Conservation (phyloP, 2,797 vertebrate species). For the Prionace glauca region DNA sequence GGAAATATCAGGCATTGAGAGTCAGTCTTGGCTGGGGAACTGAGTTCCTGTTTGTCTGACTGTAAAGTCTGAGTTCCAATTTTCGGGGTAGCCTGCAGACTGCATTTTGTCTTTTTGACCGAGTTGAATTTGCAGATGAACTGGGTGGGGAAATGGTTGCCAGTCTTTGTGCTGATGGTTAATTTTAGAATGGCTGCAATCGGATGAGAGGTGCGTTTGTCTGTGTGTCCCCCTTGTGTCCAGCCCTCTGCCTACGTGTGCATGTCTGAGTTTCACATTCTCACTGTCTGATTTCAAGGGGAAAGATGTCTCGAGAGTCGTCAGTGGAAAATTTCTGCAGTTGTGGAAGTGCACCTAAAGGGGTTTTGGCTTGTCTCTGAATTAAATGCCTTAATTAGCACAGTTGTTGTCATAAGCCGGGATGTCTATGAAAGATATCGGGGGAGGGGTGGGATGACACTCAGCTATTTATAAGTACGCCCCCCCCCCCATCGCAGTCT, state of each 20-base stretch:
- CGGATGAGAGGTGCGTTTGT: neutral
- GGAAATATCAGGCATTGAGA: neutral
- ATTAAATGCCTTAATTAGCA: neutral
- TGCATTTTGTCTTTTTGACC: neutral
- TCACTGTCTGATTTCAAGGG: neutral
- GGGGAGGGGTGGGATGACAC: neutral
- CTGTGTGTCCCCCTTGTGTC: neutral
- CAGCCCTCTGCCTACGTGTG: neutral
- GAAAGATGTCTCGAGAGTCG: neutral
- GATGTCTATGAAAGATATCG: neutral
- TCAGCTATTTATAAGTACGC: neutral
- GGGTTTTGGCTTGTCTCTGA: conserved; percentile 18
- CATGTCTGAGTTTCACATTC: neutral
- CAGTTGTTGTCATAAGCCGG: neutral
- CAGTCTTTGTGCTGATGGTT: neutral
- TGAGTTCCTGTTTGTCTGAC: neutral
- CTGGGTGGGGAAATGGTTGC: neutral
- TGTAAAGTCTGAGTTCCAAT: neutral
- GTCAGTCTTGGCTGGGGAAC: neutral
- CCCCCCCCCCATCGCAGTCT: neutral
- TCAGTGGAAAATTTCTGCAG: neutral
- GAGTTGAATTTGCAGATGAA: neutral
- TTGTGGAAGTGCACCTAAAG: conserved; percentile 5
- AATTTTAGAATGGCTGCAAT: neutral
- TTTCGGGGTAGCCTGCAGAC: neutral